A percentile compares a stretch with the other conserved stretches of the same genome.
phyloP scores from a whole-genome alignment of 2,797 vertebrate species.

The Sebastes vulpes region DNA sequence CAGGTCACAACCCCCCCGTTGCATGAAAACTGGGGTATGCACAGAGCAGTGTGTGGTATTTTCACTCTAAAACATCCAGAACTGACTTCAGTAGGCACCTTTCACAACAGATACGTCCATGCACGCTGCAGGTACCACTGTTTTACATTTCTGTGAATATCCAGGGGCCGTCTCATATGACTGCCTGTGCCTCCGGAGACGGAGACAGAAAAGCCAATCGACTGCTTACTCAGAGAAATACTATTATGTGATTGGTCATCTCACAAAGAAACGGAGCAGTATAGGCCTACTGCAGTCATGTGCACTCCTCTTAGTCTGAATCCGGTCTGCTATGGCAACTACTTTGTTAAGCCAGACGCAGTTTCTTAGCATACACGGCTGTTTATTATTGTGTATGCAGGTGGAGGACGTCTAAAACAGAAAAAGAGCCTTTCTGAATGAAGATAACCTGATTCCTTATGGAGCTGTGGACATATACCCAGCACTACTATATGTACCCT shows the following conservation, averaged over 20 bases:
- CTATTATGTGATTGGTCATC: background rate
- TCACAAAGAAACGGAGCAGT: background rate
- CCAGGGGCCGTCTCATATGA: background rate
- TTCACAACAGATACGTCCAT: background rate
- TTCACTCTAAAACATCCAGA: background rate
- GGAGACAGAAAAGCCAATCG: background rate
- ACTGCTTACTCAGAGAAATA: background rate
- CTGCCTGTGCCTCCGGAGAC: background rate
- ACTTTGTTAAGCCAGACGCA: background rate
- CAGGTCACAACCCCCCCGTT: background rate
- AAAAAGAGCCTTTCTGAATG: background rate
- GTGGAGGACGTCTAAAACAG: background rate
- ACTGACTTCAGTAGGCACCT: background rate
- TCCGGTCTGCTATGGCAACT: background rate
- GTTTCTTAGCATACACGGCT: background rate
- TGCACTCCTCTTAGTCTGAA: background rate
- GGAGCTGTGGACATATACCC: background rate
- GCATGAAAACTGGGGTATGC: background rate
- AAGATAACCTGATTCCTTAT: background rate
- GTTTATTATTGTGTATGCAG: background rate
- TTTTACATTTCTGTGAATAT: background rate
- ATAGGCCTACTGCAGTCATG: background rate
- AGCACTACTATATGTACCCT: no score
- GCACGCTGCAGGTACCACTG: background rate
- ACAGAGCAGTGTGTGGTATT: background rate